Percentiles rank a stretch among this genome's conserved stretches.
Evolutionary conservation across 2,888 invertebrate species (phyloP).

Genomic region (Cecidostiba fungosa): DNA sequence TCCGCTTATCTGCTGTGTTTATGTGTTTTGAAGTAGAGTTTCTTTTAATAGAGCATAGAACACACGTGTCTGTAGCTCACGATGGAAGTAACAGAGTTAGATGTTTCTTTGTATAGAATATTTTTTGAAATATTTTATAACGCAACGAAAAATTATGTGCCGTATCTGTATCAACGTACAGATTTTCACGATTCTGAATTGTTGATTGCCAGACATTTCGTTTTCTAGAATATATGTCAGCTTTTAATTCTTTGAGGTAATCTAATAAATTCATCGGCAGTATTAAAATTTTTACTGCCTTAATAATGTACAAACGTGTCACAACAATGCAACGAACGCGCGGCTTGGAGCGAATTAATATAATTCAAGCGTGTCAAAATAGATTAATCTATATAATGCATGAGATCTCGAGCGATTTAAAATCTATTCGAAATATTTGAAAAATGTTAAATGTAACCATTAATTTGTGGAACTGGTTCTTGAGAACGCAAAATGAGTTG

Average conservation of each 20-base stretch:
- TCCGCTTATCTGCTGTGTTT: conserved; percentile 39
- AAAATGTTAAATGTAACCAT: neutral
- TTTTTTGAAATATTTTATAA: neutral
- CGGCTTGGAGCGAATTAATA: neutral
- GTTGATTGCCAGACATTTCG: neutral
- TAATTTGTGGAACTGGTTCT: neutral
- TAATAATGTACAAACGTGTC: conserved; percentile 19
- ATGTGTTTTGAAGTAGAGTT: conserved; percentile 18
- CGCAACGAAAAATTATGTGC: neutral
- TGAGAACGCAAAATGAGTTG: neutral
- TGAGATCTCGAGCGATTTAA: neutral
- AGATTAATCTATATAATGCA: neutral
- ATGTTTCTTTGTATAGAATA: neutral
- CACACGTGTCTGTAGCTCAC: neutral
- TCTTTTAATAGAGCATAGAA: conserved; percentile 36
- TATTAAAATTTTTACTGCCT: neutral
- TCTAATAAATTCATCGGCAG: neutral
- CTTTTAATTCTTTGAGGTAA: neutral
- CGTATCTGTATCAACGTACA: neutral
- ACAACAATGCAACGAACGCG: neutral
- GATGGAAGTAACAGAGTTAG: neutral
- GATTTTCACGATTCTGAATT: neutral
- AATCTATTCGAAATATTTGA: neutral
- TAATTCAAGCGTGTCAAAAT: neutral
- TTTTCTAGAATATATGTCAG: neutral